Conservation (phyloP, 2,888 invertebrate genomes). For the Standfussiana lucernea region DNA sequence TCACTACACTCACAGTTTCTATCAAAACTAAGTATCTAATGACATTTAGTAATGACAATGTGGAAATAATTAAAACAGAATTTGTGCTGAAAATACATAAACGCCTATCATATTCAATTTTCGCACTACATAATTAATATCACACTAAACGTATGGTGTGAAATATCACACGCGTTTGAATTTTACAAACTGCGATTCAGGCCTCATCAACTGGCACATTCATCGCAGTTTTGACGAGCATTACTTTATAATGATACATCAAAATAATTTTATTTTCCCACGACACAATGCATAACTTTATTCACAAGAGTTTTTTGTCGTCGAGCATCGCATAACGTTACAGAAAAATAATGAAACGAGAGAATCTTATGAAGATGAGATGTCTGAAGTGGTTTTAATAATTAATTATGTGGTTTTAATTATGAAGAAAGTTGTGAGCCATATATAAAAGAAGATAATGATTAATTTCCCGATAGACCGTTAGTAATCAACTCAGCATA, state of each 20-base stretch:
- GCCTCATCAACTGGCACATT: constrained; percentile 33
- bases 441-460: neutral
- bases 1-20: neutral
- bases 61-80: neutral
- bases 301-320: constrained; percentile 57
- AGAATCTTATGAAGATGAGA: constrained; percentile 9
- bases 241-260: constrained; percentile 63
- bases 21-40: neutral
- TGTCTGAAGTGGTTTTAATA: constrained; percentile 16
- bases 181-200: constrained; percentile 50
- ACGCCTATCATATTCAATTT: constrained; percentile 23
- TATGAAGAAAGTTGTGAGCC: neutral
- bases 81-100: constrained; percentile 12
- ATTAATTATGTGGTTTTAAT: constrained; percentile 7
- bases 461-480: neutral
- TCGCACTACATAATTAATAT: constrained; percentile 14
- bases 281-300: constrained; percentile 67
- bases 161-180: constrained; percentile 45
- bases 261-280: constrained; percentile 68
- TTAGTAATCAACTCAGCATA: neutral
- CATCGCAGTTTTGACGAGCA: constrained; percentile 49
- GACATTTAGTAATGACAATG: neutral
- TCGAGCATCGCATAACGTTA: constrained; percentile 62
- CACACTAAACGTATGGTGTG: constrained; percentile 35
- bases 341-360: constrained; percentile 57